Evolutionary conservation across 23 tunicate genomes (phyloP).

Genomic region (Phallusia fumigata): DNA sequence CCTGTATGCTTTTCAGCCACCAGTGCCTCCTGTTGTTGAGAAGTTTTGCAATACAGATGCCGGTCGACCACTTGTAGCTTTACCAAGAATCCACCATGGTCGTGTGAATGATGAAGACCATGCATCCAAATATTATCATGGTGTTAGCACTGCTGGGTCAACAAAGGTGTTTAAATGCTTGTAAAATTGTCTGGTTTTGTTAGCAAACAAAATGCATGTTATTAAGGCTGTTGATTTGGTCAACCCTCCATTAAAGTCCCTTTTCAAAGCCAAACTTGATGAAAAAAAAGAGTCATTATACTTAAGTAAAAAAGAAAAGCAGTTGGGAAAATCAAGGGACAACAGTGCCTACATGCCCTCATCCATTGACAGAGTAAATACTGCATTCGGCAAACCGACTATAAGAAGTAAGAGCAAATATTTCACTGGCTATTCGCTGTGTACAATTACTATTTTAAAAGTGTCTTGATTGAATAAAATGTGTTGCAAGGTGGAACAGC

Average conservation of each 20-base stretch:
- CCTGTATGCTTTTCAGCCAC: slow-evolving; percentile 42
- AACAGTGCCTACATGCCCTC: slow-evolving; percentile 77
- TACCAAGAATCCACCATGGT: slow-evolving; percentile 83
- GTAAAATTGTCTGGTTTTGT: background rate
- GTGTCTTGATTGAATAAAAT: no score
- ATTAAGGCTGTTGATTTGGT: slow-evolving; percentile 66
- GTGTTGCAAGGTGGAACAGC: slow-evolving; percentile 66
- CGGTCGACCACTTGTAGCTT: slow-evolving; percentile 70
- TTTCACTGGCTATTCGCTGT: background rate
- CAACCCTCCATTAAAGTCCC: slow-evolving; percentile 56
- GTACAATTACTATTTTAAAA: no score
- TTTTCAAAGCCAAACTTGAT: slow-evolving; percentile 54
- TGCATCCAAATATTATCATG: slow-evolving; percentile 83
- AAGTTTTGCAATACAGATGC: slow-evolving; percentile 93
- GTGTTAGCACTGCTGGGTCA: slow-evolving; percentile 69
- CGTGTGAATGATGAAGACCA: slow-evolving; percentile 78
- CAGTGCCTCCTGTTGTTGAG: slow-evolving; percentile 55
- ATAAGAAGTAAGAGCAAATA: slow-evolving; percentile 25
- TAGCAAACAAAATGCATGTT: background rate
- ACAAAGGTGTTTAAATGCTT: slow-evolving; percentile 60
- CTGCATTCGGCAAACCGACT: slow-evolving; percentile 81
- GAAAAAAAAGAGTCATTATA: slow-evolving; percentile 72
- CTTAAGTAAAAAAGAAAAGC: slow-evolving; percentile 68
- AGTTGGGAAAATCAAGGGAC: slow-evolving; percentile 81
- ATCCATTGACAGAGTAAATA: slow-evolving; percentile 49